Conservation (phyloP, 1,140 invertebrate species). For the Macrocentrus cingulum region DNA sequence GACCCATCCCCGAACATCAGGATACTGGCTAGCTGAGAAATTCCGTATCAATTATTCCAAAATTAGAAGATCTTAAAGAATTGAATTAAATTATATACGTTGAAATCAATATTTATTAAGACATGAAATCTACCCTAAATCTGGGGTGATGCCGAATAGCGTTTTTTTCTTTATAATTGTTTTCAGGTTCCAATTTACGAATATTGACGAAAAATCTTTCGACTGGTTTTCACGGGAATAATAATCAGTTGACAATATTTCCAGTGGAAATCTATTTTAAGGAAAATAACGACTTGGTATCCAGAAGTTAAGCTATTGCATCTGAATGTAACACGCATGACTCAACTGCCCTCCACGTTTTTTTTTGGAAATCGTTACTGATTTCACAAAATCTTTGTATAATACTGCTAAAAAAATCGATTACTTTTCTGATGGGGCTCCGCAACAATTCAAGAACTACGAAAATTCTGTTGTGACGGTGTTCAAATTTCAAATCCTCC, state of each 20-base stretch:
- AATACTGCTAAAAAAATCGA: not conserved
- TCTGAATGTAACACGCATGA: not conserved
- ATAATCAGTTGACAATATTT: not conserved
- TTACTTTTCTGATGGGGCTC: too few relatives aligned
- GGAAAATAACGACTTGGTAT: not conserved
- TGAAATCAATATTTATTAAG: too few relatives aligned
- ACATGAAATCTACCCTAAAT: not conserved
- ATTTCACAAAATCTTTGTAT: not conserved
- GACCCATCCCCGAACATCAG: too few relatives aligned
- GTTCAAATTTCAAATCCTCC: conserved; percentile 36
- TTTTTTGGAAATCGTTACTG: not conserved
- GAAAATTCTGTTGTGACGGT: too few relatives aligned
- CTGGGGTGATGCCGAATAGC: too few relatives aligned
- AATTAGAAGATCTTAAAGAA: too few relatives aligned
- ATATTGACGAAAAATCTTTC: not conserved
- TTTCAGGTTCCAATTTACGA: conserved; percentile 9
- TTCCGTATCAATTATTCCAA: too few relatives aligned
- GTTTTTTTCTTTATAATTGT: not conserved
- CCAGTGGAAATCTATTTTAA: conserved; percentile 6
- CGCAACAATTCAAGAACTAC: conserved; percentile 37
- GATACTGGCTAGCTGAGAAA: too few relatives aligned
- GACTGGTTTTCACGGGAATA: not conserved
- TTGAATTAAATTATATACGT: too few relatives aligned
- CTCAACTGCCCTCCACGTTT: not conserved
- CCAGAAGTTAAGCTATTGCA: not conserved